A percentile compares a stretch with the other conserved stretches of the same genome.
These are phyloP conservation scores for Theristicus caerulescens DNA, from an alignment of 2,113 vertebrate species.

Conservation along the genomic window DNA sequence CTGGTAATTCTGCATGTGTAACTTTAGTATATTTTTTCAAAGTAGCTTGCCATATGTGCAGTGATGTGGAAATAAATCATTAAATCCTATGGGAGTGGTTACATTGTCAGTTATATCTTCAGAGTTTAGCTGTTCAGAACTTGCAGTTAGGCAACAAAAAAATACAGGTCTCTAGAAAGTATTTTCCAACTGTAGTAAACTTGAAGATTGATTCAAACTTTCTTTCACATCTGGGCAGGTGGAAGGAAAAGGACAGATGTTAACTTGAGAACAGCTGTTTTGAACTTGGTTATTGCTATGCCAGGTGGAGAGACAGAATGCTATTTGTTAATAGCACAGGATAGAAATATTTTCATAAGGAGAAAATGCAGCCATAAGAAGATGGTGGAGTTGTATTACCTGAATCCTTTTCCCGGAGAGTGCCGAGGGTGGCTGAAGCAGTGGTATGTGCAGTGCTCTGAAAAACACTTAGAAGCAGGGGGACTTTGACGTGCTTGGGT, in stretches of 20 bases:
- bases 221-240: neutral
- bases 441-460: neutral
- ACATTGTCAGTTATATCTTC: neutral
- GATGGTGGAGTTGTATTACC: neutral
- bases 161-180: neutral
- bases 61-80: neutral
- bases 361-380: neutral
- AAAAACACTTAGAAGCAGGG: neutral
- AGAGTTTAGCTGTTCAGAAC: neutral
- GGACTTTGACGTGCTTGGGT: accelerated
- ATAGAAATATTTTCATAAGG: neutral
- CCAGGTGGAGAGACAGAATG: neutral
- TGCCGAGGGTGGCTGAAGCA: neutral
- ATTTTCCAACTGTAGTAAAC: neutral
- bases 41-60: neutral
- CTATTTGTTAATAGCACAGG: neutral
- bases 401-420: neutral
- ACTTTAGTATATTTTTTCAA: neutral
- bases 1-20: neutral
- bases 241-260: neutral
- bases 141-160: neutral
- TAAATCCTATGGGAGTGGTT: neutral
- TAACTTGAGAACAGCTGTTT: neutral
- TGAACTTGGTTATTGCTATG: neutral
- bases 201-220: neutral